These are phyloP conservation scores for Agrotis ipsilon DNA, from an alignment of 2,888 invertebrate genomes.

Conservation along the genomic window DNA sequence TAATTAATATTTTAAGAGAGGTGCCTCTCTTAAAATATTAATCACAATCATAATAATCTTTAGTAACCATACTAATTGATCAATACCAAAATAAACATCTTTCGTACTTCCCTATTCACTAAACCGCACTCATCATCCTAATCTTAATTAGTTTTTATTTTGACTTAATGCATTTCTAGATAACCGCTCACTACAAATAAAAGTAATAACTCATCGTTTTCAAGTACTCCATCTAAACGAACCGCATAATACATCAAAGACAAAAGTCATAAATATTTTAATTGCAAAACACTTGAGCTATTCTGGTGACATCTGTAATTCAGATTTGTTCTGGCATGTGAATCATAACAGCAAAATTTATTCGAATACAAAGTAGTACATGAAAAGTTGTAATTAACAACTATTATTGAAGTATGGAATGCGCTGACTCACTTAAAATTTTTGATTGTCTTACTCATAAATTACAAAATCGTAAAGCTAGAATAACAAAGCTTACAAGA, in stretches of 20 bases:
- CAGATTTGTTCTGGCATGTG: constrained; percentile 56
- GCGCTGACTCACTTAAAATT: constrained; percentile 25
- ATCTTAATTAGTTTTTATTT: constrained; percentile 75
- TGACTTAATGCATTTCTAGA: constrained; percentile 77
- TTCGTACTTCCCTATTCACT: constrained; percentile 21
- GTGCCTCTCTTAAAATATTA: too few relatives aligned
- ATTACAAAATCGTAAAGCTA: constrained; percentile 27
- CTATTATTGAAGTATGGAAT: constrained; percentile 15
- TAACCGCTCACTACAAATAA: constrained; percentile 77
- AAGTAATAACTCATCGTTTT: constrained; percentile 79
- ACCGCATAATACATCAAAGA: constrained; percentile 73
- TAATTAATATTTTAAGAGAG: neutral
- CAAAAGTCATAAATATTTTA: constrained; percentile 79
- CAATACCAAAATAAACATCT: constrained; percentile 23
- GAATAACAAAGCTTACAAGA: constrained; percentile 35
- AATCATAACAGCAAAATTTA: constrained; percentile 54
- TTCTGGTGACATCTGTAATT: constrained; percentile 65
- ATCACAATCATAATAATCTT: neutral
- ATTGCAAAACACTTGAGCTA: constrained; percentile 73
- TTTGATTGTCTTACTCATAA: constrained; percentile 11
- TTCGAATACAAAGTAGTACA: constrained; percentile 65
- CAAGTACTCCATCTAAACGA: constrained; percentile 78
- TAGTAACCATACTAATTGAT: constrained; percentile 1
- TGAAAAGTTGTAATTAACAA: neutral
- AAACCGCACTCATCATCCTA: constrained; percentile 52